Evolutionary conservation across 2,113 vertebrate genomes (phyloP), one percentile per base, ranked within the genome.

Genomic region (Mixornis gularis): DNA sequence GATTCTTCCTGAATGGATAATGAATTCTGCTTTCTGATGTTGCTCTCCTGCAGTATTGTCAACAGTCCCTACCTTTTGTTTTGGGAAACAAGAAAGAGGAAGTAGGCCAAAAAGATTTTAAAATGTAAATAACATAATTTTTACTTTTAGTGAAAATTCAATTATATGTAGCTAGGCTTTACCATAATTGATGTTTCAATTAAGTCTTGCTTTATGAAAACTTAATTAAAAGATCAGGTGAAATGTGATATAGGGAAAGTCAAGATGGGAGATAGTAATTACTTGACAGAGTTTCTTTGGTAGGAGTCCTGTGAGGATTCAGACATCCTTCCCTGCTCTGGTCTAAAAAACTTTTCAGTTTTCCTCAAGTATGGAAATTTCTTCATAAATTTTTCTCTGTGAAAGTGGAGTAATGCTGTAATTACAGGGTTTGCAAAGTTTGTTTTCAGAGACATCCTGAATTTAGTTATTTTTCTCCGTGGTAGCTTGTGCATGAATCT

Each of bases 141-240:
- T 78, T 74, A 70, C n/a, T 89, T 85, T n/a, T 65, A 79, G 9
- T 64, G 46, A 64, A 84, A 89, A 87, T 87, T 65, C n/a, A 79
- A 24, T 92, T 95, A 82, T 36, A 56, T 32, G 20, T 77, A 59
- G 40, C 16, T 83, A 70, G 27, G 8, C 82, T 79, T 87, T 89
- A 51, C 40, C 14, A 17, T 85, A 89, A 73, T 85, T 79, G 44
- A 73, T 59, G 14, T 70, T 94, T 92, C 78, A 91, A 48, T 92
- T 91, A 83, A 80, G 79, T 73, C 26, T 77, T 91, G 51, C 62
- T 82, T 79, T 90, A 73, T 79, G 55, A 79, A 94, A 81, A 82
- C 40, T 70, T 84, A 90, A 90, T 94, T 95, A 89, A 89, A 84
- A 69, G 17, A 79, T 51, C 25, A 71, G 66, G 51, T 87, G 59